Percentiles rank a stretch among this genome's conserved stretches.
Evolutionary conservation across 2,113 vertebrate species (phyloP).

Genomic region (Trichechus manatus): DNA sequence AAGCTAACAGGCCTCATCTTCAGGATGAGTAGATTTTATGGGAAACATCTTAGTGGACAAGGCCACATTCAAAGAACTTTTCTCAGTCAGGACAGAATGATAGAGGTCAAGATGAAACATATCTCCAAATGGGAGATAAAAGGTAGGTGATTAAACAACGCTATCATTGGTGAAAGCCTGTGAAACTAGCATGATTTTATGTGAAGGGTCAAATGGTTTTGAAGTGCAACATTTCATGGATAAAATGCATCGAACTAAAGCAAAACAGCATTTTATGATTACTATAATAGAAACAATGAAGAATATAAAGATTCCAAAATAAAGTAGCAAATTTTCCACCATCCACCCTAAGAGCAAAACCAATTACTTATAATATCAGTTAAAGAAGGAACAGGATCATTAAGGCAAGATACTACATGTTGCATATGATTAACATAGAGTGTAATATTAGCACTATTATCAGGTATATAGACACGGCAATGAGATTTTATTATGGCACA

Average conservation of each 20-base stretch:
- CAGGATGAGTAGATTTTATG: neutral
- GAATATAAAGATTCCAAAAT: neutral
- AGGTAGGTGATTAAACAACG: neutral
- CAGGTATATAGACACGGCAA: neutral
- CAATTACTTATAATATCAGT: neutral
- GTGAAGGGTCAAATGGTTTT: neutral
- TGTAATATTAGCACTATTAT: neutral
- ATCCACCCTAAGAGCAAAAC: neutral
- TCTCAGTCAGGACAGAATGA: neutral
- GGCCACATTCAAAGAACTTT: neutral
- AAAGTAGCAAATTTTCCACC: neutral
- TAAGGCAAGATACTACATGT: neutral
- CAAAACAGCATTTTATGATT: neutral
- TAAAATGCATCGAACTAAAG: neutral
- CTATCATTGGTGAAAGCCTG: neutral
- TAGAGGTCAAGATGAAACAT: too few species aligned
- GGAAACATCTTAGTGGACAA: neutral
- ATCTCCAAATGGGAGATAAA: too few species aligned
- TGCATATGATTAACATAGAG: neutral
- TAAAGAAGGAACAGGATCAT: neutral
- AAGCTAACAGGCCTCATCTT: neutral
- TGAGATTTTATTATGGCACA: neutral
- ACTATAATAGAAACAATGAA: neutral
- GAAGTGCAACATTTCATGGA: neutral
- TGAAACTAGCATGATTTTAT: neutral